Evolutionary conservation across 1,140 invertebrate species (phyloP).

Genomic region (Aporrectodea caliginosa): DNA sequence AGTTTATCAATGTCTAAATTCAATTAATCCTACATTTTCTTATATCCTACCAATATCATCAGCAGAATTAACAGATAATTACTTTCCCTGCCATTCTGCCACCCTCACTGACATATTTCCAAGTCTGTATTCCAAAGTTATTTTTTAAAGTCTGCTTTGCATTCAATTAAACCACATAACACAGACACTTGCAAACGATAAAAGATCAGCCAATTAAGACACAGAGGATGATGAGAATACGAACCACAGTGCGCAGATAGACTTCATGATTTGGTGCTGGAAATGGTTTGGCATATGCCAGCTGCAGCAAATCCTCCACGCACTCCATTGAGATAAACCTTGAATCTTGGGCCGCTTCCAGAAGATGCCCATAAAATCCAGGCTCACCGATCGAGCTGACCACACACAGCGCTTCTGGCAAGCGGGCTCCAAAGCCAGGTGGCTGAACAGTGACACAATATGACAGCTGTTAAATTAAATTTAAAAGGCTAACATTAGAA

Average conservation of each 20-base stretch:
- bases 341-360: constrained; percentile 62
- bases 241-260: constrained; percentile 39
- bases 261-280: constrained; percentile 48
- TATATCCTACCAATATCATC: too few relatives aligned
- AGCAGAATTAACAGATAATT: too few relatives aligned
- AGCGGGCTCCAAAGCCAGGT: constrained; percentile 52
- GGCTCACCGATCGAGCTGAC: constrained; percentile 67
- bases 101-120: too few relatives aligned
- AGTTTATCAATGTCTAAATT: too few relatives aligned
- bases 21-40: too few relatives aligned
- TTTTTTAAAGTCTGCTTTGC: too few relatives aligned
- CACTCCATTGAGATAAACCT: constrained; percentile 41
- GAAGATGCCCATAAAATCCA: constrained; percentile 67
- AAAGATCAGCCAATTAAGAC: too few relatives aligned
- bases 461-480: not conserved
- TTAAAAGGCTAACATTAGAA: not conserved
- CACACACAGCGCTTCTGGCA: constrained; percentile 74
- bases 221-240: too few relatives aligned
- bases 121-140: too few relatives aligned
- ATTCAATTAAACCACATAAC: too few relatives aligned
- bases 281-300: constrained; percentile 47
- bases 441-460: not conserved
- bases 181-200: too few relatives aligned
- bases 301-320: constrained; percentile 47
- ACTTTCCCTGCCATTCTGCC: too few relatives aligned